Percentiles rank a stretch among this genome's conserved stretches.
These are phyloP conservation scores for Neotoma lepida DNA, from an alignment of 2,113 vertebrate species.

Conservation along the genomic window DNA sequence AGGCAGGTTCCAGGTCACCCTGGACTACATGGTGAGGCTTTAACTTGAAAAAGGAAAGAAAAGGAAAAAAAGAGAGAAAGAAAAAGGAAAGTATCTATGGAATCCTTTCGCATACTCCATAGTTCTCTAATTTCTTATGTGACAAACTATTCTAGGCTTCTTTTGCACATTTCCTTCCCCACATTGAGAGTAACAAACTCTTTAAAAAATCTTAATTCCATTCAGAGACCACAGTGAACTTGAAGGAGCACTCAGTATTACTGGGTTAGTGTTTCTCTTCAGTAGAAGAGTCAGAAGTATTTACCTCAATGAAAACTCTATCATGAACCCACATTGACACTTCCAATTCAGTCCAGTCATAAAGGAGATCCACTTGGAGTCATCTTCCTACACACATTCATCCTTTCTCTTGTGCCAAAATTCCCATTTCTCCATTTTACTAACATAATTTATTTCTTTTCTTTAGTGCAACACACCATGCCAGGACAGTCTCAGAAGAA, in stretches of 20 bases:
- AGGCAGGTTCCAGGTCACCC: too few relatives aligned
- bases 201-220: background rate
- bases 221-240: background rate
- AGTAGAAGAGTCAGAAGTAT: background rate
- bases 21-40: too few relatives aligned
- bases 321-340: background rate
- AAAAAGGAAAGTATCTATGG: too few relatives aligned
- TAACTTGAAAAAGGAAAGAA: too few relatives aligned
- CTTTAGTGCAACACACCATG: background rate
- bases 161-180: too few relatives aligned
- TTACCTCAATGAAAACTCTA: background rate
- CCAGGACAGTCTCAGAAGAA: background rate
- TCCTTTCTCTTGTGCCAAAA: background rate
- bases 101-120: too few relatives aligned
- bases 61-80: too few relatives aligned
- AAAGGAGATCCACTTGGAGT: background rate
- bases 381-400: background rate
- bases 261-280: background rate
- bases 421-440: background rate
- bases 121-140: too few relatives aligned
- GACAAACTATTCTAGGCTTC: too few relatives aligned
- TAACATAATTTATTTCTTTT: background rate
- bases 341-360: background rate
- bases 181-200: background rate
- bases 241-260: background rate